Conservation (phyloP, 2,888 invertebrate species). For the Cantharis rufa region DNA sequence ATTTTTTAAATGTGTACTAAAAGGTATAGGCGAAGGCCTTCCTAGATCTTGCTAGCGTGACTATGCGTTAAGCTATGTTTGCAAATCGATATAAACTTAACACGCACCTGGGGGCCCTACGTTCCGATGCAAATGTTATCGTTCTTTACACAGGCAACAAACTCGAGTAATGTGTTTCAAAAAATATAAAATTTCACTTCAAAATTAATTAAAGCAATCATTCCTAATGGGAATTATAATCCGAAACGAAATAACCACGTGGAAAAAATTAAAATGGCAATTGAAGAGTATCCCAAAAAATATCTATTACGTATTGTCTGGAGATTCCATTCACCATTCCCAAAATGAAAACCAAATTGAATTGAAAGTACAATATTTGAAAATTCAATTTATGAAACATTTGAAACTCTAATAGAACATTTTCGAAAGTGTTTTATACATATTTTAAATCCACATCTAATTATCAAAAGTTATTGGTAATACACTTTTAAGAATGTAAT, state of each 20-base stretch:
- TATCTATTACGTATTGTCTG: background rate
- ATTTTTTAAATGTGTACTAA: conserved; percentile 12
- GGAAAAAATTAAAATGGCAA: background rate
- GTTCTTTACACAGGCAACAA: conserved; percentile 19
- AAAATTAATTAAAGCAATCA: background rate
- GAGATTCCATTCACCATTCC: background rate
- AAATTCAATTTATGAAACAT: background rate
- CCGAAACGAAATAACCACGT: background rate
- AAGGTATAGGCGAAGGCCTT: conserved; percentile 21
- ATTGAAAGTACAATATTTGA: background rate
- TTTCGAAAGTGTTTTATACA: background rate
- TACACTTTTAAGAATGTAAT: background rate
- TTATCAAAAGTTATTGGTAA: background rate
- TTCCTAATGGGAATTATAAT: background rate
- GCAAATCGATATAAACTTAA: conserved; percentile 49
- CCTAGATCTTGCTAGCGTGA: conserved; percentile 39
- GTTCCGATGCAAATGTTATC: conserved; percentile 47
- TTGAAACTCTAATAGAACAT: background rate
- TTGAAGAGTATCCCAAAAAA: background rate
- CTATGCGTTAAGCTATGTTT: conserved; percentile 37
- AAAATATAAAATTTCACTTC: background rate
- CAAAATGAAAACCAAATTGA: conserved; percentile 2
- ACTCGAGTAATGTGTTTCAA: conserved; percentile 1
- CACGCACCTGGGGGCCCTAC: conserved; percentile 52
- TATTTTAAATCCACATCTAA: background rate